Evolutionary conservation across 2,888 invertebrate genomes (phyloP).

Genomic region (Limenitis camilla): DNA sequence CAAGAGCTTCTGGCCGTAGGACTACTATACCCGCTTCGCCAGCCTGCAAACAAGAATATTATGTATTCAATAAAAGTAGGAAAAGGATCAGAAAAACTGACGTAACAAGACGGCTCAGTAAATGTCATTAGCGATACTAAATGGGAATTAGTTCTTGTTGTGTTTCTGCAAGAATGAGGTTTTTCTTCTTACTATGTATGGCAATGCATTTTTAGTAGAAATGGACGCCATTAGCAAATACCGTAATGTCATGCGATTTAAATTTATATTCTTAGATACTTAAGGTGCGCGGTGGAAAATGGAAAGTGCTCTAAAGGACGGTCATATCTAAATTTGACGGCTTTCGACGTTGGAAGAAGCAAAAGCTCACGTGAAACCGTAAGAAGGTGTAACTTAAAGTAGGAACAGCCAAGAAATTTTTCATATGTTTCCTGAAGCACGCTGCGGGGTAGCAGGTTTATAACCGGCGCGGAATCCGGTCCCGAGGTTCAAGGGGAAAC

Average conservation of each 20-base stretch:
- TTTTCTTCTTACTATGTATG: neutral
- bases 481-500: slow-evolving; percentile 14
- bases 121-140: neutral
- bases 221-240: neutral
- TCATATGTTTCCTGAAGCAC: slow-evolving; percentile 5
- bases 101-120: no score
- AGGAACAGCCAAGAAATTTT: neutral
- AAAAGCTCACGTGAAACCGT: no score
- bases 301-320: no score
- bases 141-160: neutral
- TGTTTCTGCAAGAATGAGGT: slow-evolving; percentile 2
- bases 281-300: no score
- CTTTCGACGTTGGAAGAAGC: no score
- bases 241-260: no score
- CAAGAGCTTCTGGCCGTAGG: slow-evolving; percentile 76
- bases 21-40: slow-evolving; percentile 64
- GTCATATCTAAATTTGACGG: no score
- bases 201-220: neutral
- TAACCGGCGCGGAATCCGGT: slow-evolving; percentile 20
- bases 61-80: neutral
- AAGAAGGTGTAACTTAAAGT: no score
- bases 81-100: neutral
- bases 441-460: neutral
- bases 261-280: no score
- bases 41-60: slow-evolving; percentile 35